Evolutionary conservation across 1,140 invertebrate species (phyloP), one percentile per base, ranked within the genome.

Genomic region (Prorops nasuta): DNA sequence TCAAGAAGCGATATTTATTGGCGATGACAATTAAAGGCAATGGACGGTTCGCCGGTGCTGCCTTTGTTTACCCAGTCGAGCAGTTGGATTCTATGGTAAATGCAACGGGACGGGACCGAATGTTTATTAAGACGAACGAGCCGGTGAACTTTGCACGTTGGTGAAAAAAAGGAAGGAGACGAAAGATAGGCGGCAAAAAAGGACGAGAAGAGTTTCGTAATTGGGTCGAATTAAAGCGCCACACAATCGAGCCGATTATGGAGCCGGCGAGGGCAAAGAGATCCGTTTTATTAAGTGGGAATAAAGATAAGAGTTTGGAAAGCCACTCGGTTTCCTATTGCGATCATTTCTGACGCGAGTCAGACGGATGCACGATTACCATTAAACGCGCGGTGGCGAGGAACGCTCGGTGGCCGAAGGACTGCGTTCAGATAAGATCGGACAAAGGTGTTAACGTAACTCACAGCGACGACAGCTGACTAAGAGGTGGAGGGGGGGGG

Each of bases 391-490:
- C 35, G 48, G 52, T 54, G 32, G 49, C 38, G 37, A 54, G 36
- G 37, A 51, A 51, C 49, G 47, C 40, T 39, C 35, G 35, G 35
- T 22, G 59, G 28, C 19, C 55, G 55, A 54, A 58, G 57, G 49
- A 54, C 15, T 40, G 17, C 16, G 37, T 40, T 15, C 6, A 28
- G 60, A 63, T 63, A 63, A 59, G 45, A 63, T 63, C 60, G 60
- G 42, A 54, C 60, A 56, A 59, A 63, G 60, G 60, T 63, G 60
- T 63, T 63, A 63, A 63, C 51, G 51, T 60, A 62, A 62, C 28
- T 60, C 54, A 58, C 51, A 48, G 45, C 34, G 45, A 34, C 45
- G 60, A 58, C 60, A 63, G 60, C 56, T 63, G 60, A 61, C n/a
- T n/a, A n/a, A n/a, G n/a, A n/a, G n/a, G n/a, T n/a, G n/a, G n/a